Evolutionary conservation across 1,140 invertebrate genomes (phyloP), one percentile per base, ranked within the genome.

Genomic region (Copidosoma floridanum): DNA sequence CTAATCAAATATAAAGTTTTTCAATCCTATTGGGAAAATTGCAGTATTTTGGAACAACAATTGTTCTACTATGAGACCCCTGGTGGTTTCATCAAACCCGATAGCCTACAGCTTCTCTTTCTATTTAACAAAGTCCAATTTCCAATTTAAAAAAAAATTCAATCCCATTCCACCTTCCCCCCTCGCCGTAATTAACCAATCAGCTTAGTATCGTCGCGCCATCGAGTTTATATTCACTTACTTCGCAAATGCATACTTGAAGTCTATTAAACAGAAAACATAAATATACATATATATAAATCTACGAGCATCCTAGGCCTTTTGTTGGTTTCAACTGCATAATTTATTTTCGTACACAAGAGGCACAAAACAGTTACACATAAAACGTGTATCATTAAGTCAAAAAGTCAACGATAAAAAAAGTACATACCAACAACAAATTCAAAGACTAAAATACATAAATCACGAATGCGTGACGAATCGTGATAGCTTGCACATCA

Each of bases 251-350:
- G 32, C 26, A 52, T 43, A 59, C 21, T 51, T 46, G 35, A 47
- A 18, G 3, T 47, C 35, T 47, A n/a, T n/a, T n/a, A n/a, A n/a
- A 48, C 37, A 60, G 21, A 51, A 41, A 11, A 41, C 38, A 41
- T 16, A 46, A 21, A 46, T 41, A 41, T n/a, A 41, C 40, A n/a
- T 1, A 54, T 46, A 50, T 5, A 32, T 63, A 65, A 63, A 65
- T 74, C 71, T 76, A 76, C 71, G 75, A 76, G 75, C 73, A 76
- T 77, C 75, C 72, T 76, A 76, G 73, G 73, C 72, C 68, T 66
- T 70, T 65, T 64, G 10, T 55, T 16, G 12, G n/a, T n/a, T n/a
- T n/a, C n/a, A n/a, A n/a, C n/a, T n/a, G n/a, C n/a, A n/a, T n/a
- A n/a, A n/a, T 48, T 24, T 44, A 5, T 38, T 16, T 27, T 50